Evolutionary conservation across 2,797 vertebrate genomes (phyloP).

Genomic region (Streptopelia turtur): DNA sequence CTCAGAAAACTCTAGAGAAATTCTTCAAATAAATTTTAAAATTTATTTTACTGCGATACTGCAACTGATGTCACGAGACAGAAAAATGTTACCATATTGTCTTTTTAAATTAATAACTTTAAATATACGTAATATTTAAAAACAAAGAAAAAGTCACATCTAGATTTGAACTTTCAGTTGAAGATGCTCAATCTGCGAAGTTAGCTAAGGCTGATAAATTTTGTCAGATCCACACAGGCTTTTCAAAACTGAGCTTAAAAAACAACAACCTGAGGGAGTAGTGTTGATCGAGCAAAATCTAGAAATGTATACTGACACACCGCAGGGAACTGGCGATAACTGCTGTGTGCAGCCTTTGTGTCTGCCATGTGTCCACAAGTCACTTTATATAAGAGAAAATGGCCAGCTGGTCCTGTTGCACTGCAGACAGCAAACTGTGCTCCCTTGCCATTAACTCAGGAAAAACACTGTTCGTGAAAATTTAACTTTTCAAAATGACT

Average conservation of each 20-base stretch:
- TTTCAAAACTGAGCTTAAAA: not conserved
- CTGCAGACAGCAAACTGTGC: not conserved
- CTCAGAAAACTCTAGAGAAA: not conserved
- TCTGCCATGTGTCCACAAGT: not conserved
- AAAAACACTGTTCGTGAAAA: not conserved
- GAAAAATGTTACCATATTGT: not conserved
- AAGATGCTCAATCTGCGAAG: not conserved
- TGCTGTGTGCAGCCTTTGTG: not conserved
- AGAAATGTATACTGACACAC: not conserved
- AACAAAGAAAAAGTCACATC: not conserved
- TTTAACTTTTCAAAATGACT: not conserved
- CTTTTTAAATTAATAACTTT: not conserved
- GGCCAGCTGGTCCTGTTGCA: not conserved
- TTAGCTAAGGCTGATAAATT: not conserved
- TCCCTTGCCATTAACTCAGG: not conserved
- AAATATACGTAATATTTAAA: not conserved
- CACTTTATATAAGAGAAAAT: constrained; percentile 1
- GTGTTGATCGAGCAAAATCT: not conserved
- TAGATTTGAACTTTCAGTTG: not conserved
- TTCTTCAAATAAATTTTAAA: not conserved
- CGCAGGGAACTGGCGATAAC: not conserved
- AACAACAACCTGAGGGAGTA: not conserved
- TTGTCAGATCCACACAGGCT: not conserved
- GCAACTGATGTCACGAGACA: not conserved
- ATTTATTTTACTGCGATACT: not conserved